phyloP scores from a whole-genome alignment of 37 sponge, comb jelly and placozoan genomes.

The Theonella swinhoei region DNA sequence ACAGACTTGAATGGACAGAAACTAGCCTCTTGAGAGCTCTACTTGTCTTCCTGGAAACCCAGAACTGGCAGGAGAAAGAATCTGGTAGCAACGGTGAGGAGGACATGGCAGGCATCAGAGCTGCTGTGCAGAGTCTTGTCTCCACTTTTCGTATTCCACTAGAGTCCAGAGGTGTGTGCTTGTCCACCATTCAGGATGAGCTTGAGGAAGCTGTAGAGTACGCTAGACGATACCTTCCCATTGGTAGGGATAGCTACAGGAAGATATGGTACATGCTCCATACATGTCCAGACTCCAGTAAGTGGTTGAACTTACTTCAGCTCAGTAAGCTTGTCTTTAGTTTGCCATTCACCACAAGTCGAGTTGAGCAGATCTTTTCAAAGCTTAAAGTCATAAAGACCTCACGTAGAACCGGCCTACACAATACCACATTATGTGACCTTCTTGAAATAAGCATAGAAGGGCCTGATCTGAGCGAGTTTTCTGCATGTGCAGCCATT shows the following conservation, averaged over 20 bases:
- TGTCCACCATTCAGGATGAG: slow-evolving; percentile 37
- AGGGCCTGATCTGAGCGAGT: slow-evolving; percentile 15
- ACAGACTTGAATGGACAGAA: slow-evolving; percentile 51
- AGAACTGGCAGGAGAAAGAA: neutral
- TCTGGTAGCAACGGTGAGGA: neutral
- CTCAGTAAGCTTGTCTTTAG: slow-evolving; percentile 33
- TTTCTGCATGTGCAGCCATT: slow-evolving; percentile 15
- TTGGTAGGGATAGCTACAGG: slow-evolving; percentile 19
- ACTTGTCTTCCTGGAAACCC: slow-evolving; percentile 43
- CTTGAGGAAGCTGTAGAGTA: slow-evolving; percentile 42
- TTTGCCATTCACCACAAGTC: slow-evolving; percentile 39
- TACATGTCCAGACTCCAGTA: slow-evolving; percentile 37
- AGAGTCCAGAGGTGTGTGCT: slow-evolving; percentile 42
- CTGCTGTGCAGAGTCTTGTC: too few species aligned
- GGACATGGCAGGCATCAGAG: neutral
- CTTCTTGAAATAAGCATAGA: slow-evolving; percentile 33
- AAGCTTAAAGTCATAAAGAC: slow-evolving; percentile 39
- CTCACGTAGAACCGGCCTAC: slow-evolving; percentile 15
- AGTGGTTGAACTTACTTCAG: slow-evolving; percentile 39
- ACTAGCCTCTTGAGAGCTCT: slow-evolving; percentile 34
- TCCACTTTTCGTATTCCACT: slow-evolving; percentile 28
- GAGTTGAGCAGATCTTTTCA: slow-evolving; percentile 50
- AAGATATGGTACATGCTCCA: slow-evolving; percentile 58
- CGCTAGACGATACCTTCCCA: slow-evolving; percentile 31
- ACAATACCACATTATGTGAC: slow-evolving; percentile 17